phyloP scores from a whole-genome alignment of 2,113 vertebrate genomes.

The Anolis sagrei region DNA sequence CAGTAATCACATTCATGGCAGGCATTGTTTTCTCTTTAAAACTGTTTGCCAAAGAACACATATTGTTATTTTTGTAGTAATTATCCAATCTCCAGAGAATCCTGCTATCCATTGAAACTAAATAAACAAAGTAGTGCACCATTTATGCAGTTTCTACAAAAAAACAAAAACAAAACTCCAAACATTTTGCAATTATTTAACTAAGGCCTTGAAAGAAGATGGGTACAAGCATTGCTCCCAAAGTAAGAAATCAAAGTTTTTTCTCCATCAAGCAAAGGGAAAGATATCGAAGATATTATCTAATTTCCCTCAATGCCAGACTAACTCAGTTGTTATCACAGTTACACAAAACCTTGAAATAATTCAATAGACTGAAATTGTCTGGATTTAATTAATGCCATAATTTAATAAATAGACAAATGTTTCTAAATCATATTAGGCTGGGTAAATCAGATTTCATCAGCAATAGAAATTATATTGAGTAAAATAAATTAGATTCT shows the following conservation, averaged over 20 bases:
- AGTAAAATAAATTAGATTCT: neutral
- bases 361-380: constrained; percentile 41
- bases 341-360: constrained; percentile 40
- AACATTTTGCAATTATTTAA: constrained; percentile 51
- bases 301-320: constrained; percentile 48
- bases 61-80: neutral
- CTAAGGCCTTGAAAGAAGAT: constrained; percentile 52
- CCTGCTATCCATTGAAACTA: neutral
- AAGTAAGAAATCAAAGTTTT: constrained; percentile 51
- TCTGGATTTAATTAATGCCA: constrained; percentile 58
- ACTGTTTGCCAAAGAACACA: neutral
- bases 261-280: constrained; percentile 44
- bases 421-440: constrained; percentile 40
- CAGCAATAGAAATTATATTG: constrained; percentile 25
- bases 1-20: neutral
- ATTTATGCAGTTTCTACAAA: neutral
- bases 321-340: constrained; percentile 53
- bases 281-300: constrained; percentile 55
- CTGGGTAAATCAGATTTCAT: constrained; percentile 30
- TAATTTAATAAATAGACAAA: constrained; percentile 39
- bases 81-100: neutral
- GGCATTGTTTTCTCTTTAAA: neutral
- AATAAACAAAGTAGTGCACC: neutral
- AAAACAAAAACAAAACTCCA: neutral
- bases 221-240: constrained; percentile 33